Percentiles rank a stretch among this genome's conserved stretches.
Evolutionary conservation across 30 jellyfish, hydroid and myxozoan species (phyloP).

Genomic region (Mastigias papua): DNA sequence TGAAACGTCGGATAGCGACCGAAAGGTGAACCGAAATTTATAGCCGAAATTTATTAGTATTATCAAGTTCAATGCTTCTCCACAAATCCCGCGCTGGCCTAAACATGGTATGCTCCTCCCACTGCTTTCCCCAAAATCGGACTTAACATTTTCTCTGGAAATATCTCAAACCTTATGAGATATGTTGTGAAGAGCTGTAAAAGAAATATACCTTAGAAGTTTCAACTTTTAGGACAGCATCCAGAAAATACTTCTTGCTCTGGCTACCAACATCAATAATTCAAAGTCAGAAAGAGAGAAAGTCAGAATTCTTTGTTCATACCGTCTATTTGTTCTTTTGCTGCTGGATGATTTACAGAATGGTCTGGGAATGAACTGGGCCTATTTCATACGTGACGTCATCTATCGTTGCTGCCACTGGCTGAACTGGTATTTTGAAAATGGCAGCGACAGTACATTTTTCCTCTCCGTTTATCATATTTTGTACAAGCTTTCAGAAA

Average conservation of each 20-base stretch:
- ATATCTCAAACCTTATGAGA: no score
- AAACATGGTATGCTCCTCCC: no score
- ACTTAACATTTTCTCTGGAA: no score
- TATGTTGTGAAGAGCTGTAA: no score
- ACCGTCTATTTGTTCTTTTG: constrained; percentile 37
- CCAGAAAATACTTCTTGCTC: constrained; percentile 54
- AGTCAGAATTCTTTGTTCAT: constrained; percentile 57
- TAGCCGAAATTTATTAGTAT: no score
- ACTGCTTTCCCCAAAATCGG: no score
- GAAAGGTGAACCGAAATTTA: no score
- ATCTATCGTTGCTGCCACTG: constrained; percentile 74
- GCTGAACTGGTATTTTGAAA: constrained; percentile 48
- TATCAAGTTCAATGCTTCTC: no score
- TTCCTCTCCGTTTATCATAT: constrained; percentile 48
- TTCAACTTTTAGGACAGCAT: constrained; percentile 45
- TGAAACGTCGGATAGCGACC: no score
- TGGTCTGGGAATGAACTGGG: constrained; percentile 73
- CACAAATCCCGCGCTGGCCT: no score
- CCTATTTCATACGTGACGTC: constrained; percentile 75
- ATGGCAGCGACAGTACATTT: constrained; percentile 31
- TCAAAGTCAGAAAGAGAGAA: constrained; percentile 49
- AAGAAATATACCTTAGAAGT: background rate
- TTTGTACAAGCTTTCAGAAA: constrained; percentile 50
- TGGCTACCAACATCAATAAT: constrained; percentile 33
- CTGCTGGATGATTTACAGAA: constrained; percentile 42